phyloP scores from a whole-genome alignment of 2,113 vertebrate genomes.

The Desmodus rotundus region DNA sequence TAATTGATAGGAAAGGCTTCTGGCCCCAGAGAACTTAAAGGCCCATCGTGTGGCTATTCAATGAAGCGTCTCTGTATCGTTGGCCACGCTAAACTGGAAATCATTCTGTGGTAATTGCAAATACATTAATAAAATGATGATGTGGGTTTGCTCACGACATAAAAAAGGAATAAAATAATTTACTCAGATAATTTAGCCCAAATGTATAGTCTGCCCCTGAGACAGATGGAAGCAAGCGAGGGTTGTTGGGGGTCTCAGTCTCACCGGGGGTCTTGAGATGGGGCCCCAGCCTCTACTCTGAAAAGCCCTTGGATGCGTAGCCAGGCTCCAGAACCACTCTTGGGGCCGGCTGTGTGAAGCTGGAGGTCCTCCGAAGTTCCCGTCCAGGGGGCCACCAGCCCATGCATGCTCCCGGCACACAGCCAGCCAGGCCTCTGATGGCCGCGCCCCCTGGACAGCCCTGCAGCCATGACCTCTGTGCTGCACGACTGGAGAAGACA shows the following conservation, averaged over 20 bases:
- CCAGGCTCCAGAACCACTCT: background rate
- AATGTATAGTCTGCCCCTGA: background rate
- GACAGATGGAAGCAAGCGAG: background rate
- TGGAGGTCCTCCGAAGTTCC: background rate
- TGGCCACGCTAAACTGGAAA: constrained; percentile 64
- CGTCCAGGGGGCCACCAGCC: background rate
- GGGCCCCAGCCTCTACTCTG: background rate
- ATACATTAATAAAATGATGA: constrained; percentile 69
- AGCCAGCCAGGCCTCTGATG: background rate
- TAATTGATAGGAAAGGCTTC: constrained; percentile 74
- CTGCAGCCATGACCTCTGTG: background rate
- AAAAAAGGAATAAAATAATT: constrained; percentile 77
- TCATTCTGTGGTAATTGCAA: constrained; percentile 63
- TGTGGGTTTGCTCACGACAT: constrained; percentile 61
- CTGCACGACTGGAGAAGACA: too few relatives aligned
- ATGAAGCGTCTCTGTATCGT: constrained; percentile 56
- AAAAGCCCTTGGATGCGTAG: background rate
- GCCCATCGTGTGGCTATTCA: constrained; percentile 50
- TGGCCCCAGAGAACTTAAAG: constrained; percentile 63
- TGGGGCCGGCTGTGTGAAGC: background rate
- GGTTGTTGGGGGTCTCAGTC: background rate
- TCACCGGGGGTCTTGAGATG: background rate
- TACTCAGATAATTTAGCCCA: constrained; percentile 65
- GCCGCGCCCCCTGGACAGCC: too few relatives aligned
- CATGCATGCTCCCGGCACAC: background rate